Evolutionary conservation across 2,888 invertebrate species (phyloP).

Genomic region (Standfussiana lucernea): DNA sequence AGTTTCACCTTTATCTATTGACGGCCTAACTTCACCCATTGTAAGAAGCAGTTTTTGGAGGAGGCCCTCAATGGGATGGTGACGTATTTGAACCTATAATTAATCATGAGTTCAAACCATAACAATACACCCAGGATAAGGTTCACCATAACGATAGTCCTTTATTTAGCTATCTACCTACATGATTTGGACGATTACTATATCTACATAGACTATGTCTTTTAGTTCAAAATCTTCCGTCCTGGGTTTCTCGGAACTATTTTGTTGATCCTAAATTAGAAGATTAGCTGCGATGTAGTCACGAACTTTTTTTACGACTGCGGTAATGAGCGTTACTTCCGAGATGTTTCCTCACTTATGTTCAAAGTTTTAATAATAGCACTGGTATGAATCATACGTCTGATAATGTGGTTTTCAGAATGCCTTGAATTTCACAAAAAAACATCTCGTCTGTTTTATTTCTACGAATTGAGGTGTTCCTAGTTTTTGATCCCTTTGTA

Average conservation of each 20-base stretch:
- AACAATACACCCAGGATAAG: conserved; percentile 10
- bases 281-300: conserved; percentile 52
- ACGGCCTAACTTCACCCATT: conserved; percentile 21
- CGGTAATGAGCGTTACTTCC: conserved; percentile 72
- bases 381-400: conserved; percentile 55
- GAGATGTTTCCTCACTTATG: conserved; percentile 73
- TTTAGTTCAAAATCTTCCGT: conserved; percentile 38
- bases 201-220: not conserved
- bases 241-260: conserved; percentile 45
- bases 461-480: conserved; percentile 1
- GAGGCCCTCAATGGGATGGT: conserved; percentile 17
- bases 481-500: conserved; percentile 6
- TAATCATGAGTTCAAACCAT: conserved; percentile 3
- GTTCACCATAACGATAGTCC: not conserved
- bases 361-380: conserved; percentile 55
- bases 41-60: conserved; percentile 41
- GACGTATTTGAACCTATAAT: conserved; percentile 39
- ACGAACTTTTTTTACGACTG: conserved; percentile 64
- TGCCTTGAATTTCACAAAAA: conserved; percentile 51
- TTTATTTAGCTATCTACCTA: not conserved
- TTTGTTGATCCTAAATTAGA: conserved; percentile 29
- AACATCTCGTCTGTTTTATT: conserved; percentile 23
- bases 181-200: not conserved
- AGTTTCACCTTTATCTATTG: conserved; percentile 19
- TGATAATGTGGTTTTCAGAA: conserved; percentile 46